phyloP scores from a whole-genome alignment of 2,797 vertebrate species.

The Botia almorhae region DNA sequence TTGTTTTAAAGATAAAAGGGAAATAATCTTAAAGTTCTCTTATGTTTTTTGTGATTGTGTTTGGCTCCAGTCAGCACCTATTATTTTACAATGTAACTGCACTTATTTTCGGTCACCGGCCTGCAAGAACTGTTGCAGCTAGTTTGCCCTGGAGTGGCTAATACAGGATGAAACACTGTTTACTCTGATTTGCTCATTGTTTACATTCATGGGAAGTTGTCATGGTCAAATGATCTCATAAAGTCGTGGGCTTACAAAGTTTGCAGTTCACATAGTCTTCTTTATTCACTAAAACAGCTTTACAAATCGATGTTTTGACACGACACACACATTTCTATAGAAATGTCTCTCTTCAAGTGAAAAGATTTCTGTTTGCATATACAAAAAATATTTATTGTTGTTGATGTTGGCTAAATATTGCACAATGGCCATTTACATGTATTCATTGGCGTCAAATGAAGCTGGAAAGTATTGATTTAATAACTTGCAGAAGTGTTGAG shows the following conservation, averaged over 20 bases:
- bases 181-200: neutral
- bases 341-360: neutral
- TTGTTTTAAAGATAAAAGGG: neutral
- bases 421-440: constrained; percentile 8
- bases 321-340: neutral
- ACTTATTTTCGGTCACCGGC: neutral
- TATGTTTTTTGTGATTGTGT: neutral
- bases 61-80: neutral
- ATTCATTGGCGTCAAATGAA: constrained; percentile 10
- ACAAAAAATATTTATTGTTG: neutral
- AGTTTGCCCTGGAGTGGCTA: neutral
- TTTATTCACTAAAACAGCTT: neutral
- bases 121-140: neutral
- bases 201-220: constrained; percentile 3
- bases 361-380: neutral
- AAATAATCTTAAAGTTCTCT: neutral
- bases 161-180: neutral
- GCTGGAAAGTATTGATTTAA: constrained; percentile 60
- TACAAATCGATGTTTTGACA: neutral
- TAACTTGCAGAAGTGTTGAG: constrained; percentile 45
- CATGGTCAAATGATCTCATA: constrained; percentile 10
- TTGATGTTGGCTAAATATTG: neutral
- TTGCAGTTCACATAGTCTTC: neutral
- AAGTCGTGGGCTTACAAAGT: neutral
- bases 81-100: neutral